These are phyloP conservation scores for Drosophila novamexicana DNA, from an alignment of 1,140 invertebrate species.

Conservation along the genomic window DNA sequence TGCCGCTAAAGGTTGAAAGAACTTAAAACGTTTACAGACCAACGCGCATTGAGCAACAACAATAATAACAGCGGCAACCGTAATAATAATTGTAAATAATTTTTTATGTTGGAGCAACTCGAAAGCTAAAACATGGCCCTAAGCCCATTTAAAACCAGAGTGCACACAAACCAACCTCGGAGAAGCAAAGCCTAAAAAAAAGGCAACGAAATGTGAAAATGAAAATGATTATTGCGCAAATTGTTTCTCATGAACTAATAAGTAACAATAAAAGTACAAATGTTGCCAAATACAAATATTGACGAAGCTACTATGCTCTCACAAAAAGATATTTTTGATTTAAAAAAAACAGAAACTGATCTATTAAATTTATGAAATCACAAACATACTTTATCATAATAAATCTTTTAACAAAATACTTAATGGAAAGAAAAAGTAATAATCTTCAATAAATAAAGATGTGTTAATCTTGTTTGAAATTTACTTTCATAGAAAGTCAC, in stretches of 20 bases:
- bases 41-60: conserved; percentile 53
- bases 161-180: conserved; percentile 30
- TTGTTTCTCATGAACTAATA: conserved; percentile 53
- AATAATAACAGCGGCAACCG: conserved; percentile 34
- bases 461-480: not conserved
- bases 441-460: too few species aligned
- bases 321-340: not conserved
- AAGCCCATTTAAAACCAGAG: conserved; percentile 49
- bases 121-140: conserved; percentile 40
- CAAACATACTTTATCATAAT: too few species aligned
- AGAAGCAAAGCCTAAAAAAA: conserved; percentile 17
- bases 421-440: too few species aligned
- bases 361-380: too few species aligned
- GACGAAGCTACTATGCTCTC: conserved; percentile 17
- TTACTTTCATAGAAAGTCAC: not conserved
- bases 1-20: conserved; percentile 53
- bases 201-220: conserved; percentile 52
- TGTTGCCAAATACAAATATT: conserved; percentile 1
- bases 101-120: conserved; percentile 26
- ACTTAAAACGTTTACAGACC: conserved; percentile 73
- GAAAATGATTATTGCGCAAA: conserved; percentile 56
- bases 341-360: too few species aligned
- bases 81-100: conserved; percentile 80
- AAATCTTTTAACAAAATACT: too few species aligned
- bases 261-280: conserved; percentile 20